Conservation (phyloP, 1,140 invertebrate species). For the Caenorhabditis remanei region DNA sequence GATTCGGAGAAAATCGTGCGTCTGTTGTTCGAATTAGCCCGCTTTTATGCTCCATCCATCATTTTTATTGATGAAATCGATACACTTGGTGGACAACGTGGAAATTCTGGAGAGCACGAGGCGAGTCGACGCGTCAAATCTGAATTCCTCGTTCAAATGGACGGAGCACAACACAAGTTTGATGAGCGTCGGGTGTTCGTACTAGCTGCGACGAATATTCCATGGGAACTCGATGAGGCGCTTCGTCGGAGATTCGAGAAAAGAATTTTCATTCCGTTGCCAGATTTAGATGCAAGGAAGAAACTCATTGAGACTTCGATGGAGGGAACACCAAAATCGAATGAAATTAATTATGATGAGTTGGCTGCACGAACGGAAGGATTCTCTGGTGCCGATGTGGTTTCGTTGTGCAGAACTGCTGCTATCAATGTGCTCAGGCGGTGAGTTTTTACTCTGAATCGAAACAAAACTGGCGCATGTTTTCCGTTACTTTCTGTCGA, state of each 20-base stretch:
- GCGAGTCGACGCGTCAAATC: slow-evolving; percentile 94
- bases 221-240: slow-evolving; percentile 99
- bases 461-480: too few species aligned
- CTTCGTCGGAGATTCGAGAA: slow-evolving; percentile 93
- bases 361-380: slow-evolving; percentile 38
- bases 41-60: slow-evolving; percentile 98
- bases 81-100: slow-evolving; percentile 93
- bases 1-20: slow-evolving; percentile 98
- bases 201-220: slow-evolving; percentile 97
- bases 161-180: slow-evolving; percentile 81
- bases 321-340: not conserved
- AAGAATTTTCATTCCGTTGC: slow-evolving; percentile 98
- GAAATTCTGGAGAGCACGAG: slow-evolving; percentile 97
- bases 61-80: slow-evolving; percentile 99
- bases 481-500: too few species aligned
- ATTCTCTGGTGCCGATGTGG: slow-evolving; percentile 42
- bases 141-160: slow-evolving; percentile 98
- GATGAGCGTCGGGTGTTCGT: slow-evolving; percentile 88
- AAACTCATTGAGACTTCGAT: slow-evolving; percentile 23
- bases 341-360: slow-evolving; percentile 40
- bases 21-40: slow-evolving; percentile 96
- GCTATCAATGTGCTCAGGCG: slow-evolving; percentile 39
- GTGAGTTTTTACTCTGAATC: not conserved
- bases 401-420: slow-evolving; percentile 21
- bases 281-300: slow-evolving; percentile 80